Percentiles rank a stretch among this genome's conserved stretches.
Conservation (phyloP, 2,888 invertebrate species). For the Oscheius sp. region DNA sequence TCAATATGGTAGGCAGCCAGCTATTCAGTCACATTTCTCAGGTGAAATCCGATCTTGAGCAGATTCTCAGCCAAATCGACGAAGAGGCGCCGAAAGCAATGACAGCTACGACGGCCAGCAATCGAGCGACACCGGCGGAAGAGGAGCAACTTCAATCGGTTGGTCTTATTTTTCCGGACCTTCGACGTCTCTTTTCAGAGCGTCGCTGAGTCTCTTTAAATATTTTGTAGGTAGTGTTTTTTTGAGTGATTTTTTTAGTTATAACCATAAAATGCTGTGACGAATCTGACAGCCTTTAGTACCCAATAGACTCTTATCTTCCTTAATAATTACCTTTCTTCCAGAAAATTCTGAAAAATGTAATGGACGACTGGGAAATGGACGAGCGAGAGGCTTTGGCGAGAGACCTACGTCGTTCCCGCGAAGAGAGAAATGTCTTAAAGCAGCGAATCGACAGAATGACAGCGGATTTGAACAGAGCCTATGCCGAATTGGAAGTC, state of each 20-base stretch:
- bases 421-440: conserved; percentile 49
- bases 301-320: background rate
- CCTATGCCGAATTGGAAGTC: conserved; percentile 48
- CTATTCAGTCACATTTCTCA: conserved; percentile 15
- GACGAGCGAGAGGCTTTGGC: conserved; percentile 51
- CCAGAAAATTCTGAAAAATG: conserved; percentile 54
- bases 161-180: background rate
- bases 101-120: background rate
- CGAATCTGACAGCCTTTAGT: background rate
- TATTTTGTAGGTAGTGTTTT: conserved; percentile 2
- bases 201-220: conserved; percentile 31
- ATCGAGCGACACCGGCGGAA: conserved; percentile 1
- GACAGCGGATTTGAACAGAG: conserved; percentile 44
- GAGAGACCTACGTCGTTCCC: conserved; percentile 47
- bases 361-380: conserved; percentile 56
- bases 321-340: conserved; percentile 8
- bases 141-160: conserved; percentile 31
- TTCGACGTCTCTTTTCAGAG: conserved; percentile 19
- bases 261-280: conserved; percentile 5
- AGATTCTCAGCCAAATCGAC: conserved; percentile 54
- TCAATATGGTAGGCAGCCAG: conserved; percentile 35
- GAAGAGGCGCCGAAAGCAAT: conserved; percentile 30
- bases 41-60: conserved; percentile 58
- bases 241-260: conserved; percentile 5
- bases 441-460: conserved; percentile 43